Base-by-base conservation (phyloP, 2,888 invertebrate genomes). In the Dryocosmus kuriphilus region DNA sequence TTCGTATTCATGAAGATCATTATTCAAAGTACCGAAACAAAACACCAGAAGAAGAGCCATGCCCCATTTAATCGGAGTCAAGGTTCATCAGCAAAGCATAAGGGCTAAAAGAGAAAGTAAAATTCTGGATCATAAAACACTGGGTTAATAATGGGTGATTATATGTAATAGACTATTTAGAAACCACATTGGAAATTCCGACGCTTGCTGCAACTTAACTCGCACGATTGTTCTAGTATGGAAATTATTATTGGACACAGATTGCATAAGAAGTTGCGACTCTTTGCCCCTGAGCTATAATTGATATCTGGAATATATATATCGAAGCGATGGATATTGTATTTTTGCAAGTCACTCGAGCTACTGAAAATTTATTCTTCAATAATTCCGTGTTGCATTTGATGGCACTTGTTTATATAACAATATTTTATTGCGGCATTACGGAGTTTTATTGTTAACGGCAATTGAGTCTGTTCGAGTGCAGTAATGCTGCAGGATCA, bases 171-270 rank as follows among this genome's bases (percentile, higher is more conserved):
- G 22, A 55, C 55, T 22, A 55, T 22, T 55, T 22, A 67, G 24
- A 30, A 46, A 51, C 9, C 9, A 55, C n/a, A 46, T 55, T 71
- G 46, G 32, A 71, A 71, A 71, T 30, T 46, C 27, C 19, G 9
- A 7, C 30, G 71, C 22, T 71, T 71, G 30, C 71, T 46, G 51
- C 51, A 71, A 71, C 71, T 71, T 51, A 30, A 71, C 71, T 71
- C 51, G 46, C 71, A 51, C 51, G 71, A 71, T 51, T 71, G 71
- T 71, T 71, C 71, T 71, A 51, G 51, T 71, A 71, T 71, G 71
- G 51, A 71, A 51, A 51, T 51, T 71, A 30, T 30, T 55, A 71
- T 51, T 71, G 32, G 51, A 71, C n/a, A 32, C 71, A 67, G 19
- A 30, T 71, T 71, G 71, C 71, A 46, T 30, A 32, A 71, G 51